Conservation (phyloP, 2,888 invertebrate species). For the Epistrophe eligans region DNA sequence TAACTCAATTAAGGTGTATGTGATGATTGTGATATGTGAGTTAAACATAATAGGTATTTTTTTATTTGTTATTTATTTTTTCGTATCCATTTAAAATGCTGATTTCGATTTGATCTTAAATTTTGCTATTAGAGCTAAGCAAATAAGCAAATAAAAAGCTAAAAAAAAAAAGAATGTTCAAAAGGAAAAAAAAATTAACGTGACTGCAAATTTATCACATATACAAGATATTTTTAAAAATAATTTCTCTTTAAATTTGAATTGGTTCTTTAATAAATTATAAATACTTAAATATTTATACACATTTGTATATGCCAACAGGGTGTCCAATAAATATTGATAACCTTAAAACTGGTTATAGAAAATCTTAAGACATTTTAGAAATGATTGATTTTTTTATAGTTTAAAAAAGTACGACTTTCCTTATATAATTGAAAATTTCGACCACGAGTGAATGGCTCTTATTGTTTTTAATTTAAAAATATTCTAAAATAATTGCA, state of each 20-base stretch:
- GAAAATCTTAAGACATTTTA: too few relatives aligned
- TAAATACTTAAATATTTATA: neutral
- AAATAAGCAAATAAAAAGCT: conserved; percentile 1
- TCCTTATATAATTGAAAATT: too few relatives aligned
- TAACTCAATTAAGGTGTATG: neutral
- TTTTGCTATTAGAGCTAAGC: conserved; percentile 35
- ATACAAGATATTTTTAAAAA: neutral
- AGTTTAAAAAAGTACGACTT: too few relatives aligned
- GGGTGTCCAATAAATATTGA: too few relatives aligned
- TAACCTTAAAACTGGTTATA: too few relatives aligned
- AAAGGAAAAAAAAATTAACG: conserved; percentile 28
- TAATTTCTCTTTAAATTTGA: conserved; percentile 4
- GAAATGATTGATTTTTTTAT: too few relatives aligned
- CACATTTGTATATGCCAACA: neutral
- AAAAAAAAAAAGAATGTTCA: neutral
- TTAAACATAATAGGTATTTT: conserved; percentile 22
- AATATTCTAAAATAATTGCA: too few relatives aligned
- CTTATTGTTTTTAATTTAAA: too few relatives aligned
- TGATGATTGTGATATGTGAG: conserved; percentile 12
- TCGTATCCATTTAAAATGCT: neutral
- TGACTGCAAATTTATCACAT: conserved; percentile 21
- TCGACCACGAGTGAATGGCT: too few relatives aligned
- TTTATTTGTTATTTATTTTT: neutral
- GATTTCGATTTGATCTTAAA: conserved; percentile 52
- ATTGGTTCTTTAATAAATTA: neutral